Conservation (phyloP, 2,113 vertebrate genomes). For the Tyto alba region DNA sequence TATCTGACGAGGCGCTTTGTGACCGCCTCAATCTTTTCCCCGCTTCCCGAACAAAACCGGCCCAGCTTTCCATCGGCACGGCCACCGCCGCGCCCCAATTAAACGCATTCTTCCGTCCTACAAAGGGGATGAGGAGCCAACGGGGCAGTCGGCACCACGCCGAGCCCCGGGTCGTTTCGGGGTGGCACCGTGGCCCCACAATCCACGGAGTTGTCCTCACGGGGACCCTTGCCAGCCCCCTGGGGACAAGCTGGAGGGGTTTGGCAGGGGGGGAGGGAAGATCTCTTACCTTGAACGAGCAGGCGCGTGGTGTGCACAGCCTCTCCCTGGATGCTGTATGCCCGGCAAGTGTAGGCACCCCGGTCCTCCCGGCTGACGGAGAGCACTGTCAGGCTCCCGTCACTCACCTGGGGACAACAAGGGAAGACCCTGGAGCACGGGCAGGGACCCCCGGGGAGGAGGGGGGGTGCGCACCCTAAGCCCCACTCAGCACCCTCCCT, state of each 20-base stretch:
- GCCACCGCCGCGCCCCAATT: neutral
- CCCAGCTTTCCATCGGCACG: neutral
- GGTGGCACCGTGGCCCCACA: neutral
- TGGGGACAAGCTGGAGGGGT: neutral
- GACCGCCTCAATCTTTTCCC: conserved; percentile 27
- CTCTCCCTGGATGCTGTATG: conserved; percentile 96
- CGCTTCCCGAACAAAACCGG: neutral
- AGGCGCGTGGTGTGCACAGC: conserved; percentile 94
- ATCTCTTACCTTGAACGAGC: conserved; percentile 89
- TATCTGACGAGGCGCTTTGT: neutral
- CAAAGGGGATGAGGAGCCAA: fast-evolving
- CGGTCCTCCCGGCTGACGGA: conserved; percentile 89
- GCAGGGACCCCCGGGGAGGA: neutral
- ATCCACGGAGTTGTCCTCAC: fast-evolving
- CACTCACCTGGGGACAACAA: conserved; percentile 77
- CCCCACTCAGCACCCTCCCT: neutral
- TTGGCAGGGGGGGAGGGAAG: neutral
- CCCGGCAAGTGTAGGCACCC: conserved; percentile 94
- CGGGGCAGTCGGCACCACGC: neutral
- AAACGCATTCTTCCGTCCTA: neutral
- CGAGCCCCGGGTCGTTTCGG: fast-evolving
- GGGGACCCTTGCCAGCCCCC: neutral
- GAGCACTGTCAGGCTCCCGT: conserved; percentile 90
- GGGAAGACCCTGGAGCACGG: neutral
- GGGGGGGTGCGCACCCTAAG: neutral